These are phyloP conservation scores for Tapirus terrestris DNA, from an alignment of 2,113 vertebrate genomes.

Conservation along the genomic window DNA sequence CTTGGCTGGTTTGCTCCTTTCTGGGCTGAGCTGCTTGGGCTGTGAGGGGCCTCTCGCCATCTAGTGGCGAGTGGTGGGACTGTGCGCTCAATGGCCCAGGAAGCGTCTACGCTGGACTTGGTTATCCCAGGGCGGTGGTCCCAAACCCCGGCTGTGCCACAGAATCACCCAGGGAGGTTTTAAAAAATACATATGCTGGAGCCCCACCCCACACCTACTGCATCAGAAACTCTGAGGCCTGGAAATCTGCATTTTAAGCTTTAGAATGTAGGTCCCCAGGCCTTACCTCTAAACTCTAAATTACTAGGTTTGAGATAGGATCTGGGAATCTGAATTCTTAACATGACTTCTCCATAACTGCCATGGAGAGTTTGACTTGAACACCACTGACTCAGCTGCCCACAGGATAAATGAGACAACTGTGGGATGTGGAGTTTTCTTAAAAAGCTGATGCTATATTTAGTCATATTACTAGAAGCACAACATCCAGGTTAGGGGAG, in stretches of 20 bases:
- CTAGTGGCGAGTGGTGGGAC: conserved; percentile 21
- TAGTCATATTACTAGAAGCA: background rate
- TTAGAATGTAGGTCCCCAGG: background rate
- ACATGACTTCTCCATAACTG: background rate
- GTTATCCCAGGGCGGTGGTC: fast-evolving
- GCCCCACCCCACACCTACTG: background rate
- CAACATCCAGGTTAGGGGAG: background rate
- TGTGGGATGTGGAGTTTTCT: background rate
- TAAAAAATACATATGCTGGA: background rate
- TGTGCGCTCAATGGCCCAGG: fast-evolving
- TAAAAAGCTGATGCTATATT: background rate
- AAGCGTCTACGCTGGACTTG: fast-evolving
- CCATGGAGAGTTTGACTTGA: background rate
- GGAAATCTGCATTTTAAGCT: background rate
- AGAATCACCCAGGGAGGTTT: background rate
- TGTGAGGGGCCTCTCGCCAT: background rate
- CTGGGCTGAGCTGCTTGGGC: background rate
- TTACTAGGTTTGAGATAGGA: background rate
- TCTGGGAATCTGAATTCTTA: background rate
- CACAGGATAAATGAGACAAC: background rate
- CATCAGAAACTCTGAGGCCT: background rate
- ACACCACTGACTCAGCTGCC: background rate
- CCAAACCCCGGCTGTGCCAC: background rate
- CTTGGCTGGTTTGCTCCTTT: background rate
- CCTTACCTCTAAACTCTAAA: background rate